Base-by-base conservation (phyloP, 1,140 invertebrate species). In the Neoseiulus cucumeris region DNA sequence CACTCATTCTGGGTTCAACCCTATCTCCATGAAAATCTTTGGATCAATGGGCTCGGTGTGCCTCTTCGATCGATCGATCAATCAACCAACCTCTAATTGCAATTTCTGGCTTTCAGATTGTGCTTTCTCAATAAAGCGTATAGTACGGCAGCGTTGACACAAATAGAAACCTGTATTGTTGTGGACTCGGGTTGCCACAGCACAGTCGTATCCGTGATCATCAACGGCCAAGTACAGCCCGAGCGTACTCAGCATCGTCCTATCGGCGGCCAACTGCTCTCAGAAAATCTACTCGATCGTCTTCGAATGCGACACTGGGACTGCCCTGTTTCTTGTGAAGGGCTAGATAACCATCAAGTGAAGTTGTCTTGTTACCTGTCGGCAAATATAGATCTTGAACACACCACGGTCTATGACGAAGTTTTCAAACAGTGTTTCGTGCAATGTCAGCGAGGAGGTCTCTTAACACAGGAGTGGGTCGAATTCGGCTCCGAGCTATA, bases 151-250 rank as follows among this genome's bases (percentile, higher is more conserved):
- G 74, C 73, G 12, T 76, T 79, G 72, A 64, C 78, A n/a, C 75
- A 75, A 33, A 67, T 77, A 12, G 76, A 78, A 65, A 79, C 76
- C 12, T 79, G 78, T 59, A 74, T 80, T 6, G 77, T 80, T 6
- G 71, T 80, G 30, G 78, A 80, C 45, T 78, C 76, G 67, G 78
- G 78, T 42, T 77, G 78, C 64, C 66, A 77, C 5, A 79, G 74
- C 67, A 79, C 78, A 44, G 78, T 76, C 5, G 78, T 80, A 1
- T 76, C 77, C 20, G 76, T 79, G 30, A 74, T 80, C n/a, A 73
- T 79, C 64, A 74, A 76, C 30, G 77, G 78, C 17, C 68, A 76
- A 59, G 76, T 79, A 7, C 74, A 76, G 55, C 74, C 75, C 12
- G 71, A 75, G 64, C 74, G 76, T 2, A 77, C 76, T 75, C 72